Evolutionary conservation across 2,888 invertebrate genomes (phyloP).

Genomic region (Chalcosyrphus nemorum): DNA sequence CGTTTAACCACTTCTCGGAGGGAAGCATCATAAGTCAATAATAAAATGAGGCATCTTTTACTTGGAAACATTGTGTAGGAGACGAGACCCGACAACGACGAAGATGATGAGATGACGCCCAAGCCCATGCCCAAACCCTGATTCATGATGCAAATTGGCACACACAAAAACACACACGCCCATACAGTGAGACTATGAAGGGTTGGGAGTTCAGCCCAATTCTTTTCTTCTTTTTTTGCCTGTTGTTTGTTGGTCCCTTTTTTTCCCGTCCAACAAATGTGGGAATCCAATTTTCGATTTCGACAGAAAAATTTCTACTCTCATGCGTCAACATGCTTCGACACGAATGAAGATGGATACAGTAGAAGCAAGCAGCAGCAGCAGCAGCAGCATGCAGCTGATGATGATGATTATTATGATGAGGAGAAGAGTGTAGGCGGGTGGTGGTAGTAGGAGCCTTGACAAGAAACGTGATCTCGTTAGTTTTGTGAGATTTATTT

Average conservation of each 20-base stretch:
- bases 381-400: background rate
- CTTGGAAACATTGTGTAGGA: background rate
- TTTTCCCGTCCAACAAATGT: background rate
- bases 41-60: background rate
- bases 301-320: background rate
- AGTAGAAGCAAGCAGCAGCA: too few relatives aligned
- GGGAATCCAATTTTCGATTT: constrained; percentile 8
- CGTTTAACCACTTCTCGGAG: constrained; percentile 24
- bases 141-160: background rate
- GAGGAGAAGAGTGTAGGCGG: background rate
- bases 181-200: background rate
- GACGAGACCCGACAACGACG: background rate
- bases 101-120: background rate
- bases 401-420: background rate
- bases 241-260: background rate
- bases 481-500: constrained; percentile 5
- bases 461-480: constrained; percentile 24
- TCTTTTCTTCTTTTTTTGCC: background rate
- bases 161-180: too few relatives aligned
- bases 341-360: constrained; percentile 1
- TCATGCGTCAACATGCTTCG: constrained; percentile 16
- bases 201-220: background rate
- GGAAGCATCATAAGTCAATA: constrained; percentile 40
- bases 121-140: background rate
- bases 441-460: background rate